Evolutionary conservation across 2,888 invertebrate genomes (phyloP), one percentile per base, ranked within the genome.

Genomic region (Zonitis immaculata): DNA sequence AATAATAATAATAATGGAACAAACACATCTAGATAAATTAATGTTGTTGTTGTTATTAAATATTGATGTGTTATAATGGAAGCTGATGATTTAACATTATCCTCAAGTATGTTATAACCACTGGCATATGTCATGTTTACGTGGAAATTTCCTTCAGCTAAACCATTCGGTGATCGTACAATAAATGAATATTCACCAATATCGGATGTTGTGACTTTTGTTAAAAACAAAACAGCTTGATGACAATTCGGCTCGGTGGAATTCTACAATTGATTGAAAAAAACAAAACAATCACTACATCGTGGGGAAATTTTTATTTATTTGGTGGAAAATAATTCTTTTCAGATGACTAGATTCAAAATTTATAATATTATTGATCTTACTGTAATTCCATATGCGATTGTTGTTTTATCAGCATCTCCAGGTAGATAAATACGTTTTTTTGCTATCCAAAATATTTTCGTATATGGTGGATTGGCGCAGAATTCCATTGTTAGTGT

Each of bases 401-500:
- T 73, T 52, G 79, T 76, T 59, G 75, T 73, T 50, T 75, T 77
- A 56, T 78, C 70, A 16, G 77, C 75, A 50, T 78, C 77, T 46
- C 82, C 82, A 7, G 82, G 82, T 55, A 74, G 71, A 63, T 81
- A 80, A 26, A 81, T 78, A 59, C 73, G 75, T 57, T 77, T 77
- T 63, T 78, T 79, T 47, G 80, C 81, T 62, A 85, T 79, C 86
- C 86, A 87, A 58, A 83, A 75, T 20, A 82, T 80, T 66, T 80
- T 80, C 46, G 78, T 81, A 63, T 84, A 82, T 35, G 82, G 79
- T 3, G 90, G 90, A 75, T 88, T 87, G 62, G 89, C 88, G 76
- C 89, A 89, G 71, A 87, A 87, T 72, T 88, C 87, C 61, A 87
- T 86, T 35, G 83, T 80, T 39, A 89, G 75, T 59, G 85, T 83